Evolutionary conservation across 2,888 invertebrate genomes (phyloP).

Genomic region (Cantharis nigra): DNA sequence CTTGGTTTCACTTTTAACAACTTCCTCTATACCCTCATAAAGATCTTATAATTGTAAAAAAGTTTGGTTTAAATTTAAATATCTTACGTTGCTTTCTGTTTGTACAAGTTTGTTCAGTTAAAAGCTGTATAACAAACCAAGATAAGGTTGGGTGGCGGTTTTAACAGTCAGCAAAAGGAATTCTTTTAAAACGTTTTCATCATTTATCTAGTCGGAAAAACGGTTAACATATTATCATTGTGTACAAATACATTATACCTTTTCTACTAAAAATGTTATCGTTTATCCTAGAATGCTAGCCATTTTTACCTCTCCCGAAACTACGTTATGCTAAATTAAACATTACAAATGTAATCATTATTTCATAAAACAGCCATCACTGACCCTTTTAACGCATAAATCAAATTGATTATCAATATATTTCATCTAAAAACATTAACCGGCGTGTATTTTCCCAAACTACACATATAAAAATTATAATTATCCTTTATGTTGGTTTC

Average conservation of each 20-base stretch:
- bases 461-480: too few relatives aligned
- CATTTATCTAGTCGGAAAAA: constrained; percentile 1
- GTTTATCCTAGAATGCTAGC: not conserved
- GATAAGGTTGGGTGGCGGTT: constrained; percentile 6
- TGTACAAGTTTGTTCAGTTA: constrained; percentile 7
- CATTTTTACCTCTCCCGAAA: not conserved
- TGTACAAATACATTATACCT: constrained; percentile 2
- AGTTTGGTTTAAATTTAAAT: constrained; percentile 3
- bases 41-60: constrained; percentile 4
- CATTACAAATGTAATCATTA: not conserved
- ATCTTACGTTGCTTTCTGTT: not conserved
- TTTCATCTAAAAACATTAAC: not conserved
- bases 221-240: constrained; percentile 5
- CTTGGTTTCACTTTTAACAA: not conserved
- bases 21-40: constrained; percentile 3
- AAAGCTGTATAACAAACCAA: constrained; percentile 12
- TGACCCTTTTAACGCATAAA: not conserved
- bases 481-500: not conserved
- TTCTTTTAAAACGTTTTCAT: constrained; percentile 6
- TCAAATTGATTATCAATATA: not conserved
- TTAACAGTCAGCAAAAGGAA: constrained; percentile 11
- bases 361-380: not conserved
- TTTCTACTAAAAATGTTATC: constrained; percentile 1
- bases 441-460: not conserved
- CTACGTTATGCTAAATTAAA: not conserved